phyloP scores from a whole-genome alignment of 2,888 invertebrate species.

The Iphiclides podalirius region DNA sequence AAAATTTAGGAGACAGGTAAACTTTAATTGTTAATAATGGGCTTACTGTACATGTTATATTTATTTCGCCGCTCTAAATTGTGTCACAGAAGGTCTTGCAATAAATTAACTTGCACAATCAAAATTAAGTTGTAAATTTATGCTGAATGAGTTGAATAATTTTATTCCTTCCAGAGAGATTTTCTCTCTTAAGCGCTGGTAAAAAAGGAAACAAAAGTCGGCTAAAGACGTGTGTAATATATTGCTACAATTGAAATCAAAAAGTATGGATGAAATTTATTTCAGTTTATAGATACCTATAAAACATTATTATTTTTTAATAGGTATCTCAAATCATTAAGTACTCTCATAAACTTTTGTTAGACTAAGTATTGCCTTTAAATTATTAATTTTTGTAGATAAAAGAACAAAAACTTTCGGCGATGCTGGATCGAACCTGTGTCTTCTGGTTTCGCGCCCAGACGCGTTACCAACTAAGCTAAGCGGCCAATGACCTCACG shows the following conservation, averaged over 20 bases:
- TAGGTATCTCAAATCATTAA: too few relatives aligned
- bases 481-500: too few relatives aligned
- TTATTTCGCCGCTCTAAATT: constrained; percentile 65
- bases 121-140: constrained; percentile 57
- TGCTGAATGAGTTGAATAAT: constrained; percentile 23
- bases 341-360: too few relatives aligned
- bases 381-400: too few relatives aligned
- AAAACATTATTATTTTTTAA: too few relatives aligned
- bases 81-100: constrained; percentile 42
- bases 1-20: constrained; percentile 60
- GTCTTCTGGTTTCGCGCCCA: too few relatives aligned
- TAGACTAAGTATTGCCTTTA: too few relatives aligned
- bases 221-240: not conserved
- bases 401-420: too few relatives aligned
- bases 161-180: not conserved
- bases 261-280: not conserved
- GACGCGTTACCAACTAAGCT: too few relatives aligned
- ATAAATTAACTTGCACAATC: constrained; percentile 60
- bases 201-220: not conserved
- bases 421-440: too few relatives aligned
- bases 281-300: too few relatives aligned
- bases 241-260: not conserved
- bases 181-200: not conserved
- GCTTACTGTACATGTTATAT: constrained; percentile 54
- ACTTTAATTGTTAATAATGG: constrained; percentile 73